Base-by-base conservation (phyloP, 2,888 invertebrate species). In the Druceiella hillmani region DNA sequence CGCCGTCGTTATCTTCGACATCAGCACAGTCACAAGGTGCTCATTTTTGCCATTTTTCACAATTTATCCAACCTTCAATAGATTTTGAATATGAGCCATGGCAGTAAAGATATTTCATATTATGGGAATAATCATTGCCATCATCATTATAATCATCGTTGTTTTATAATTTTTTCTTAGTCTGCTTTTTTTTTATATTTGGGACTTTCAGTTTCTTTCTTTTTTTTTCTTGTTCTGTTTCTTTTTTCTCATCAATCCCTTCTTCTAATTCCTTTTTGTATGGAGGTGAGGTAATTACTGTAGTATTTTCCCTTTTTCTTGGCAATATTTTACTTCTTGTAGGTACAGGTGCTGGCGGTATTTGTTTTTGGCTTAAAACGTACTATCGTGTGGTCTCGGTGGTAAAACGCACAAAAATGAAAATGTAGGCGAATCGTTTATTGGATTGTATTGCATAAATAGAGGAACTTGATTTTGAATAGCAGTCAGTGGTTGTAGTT, bases 41-140 rank as follows among this genome's bases (percentile, higher is more conserved):
- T 12, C 27, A 27, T 12, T 27, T 27, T 10, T 12, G 7, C 10
- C 27, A 27, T 10, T n/a, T 27, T 12, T 7, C 10, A 12, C 27
- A 27, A 27, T n/a, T 27, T 6, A 27, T 27, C 27, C 27, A 27
- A 10, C 27, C 27, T 27, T 27, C 10, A 27, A 12, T 27, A 27
- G 27, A 27, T 10, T 27, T 12, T 5, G 27, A 27, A 27, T 27
- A 27, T 12, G 11, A 27, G 27, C 10, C 27, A 10, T 10, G 27
- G 10, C 27, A 27, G 27, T 27, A 27, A n/a, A 27, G 27, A 27
- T 12, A 27, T 27, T 27, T 12, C 11, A 12, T 10, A 27, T 10
- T 12, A 10, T 27, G 10, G 5, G 9, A 6, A 10, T n/a, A 27
- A 10, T n/a, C 11, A n/a, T 27, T n/a, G 11, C 7, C 27, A 5